These are phyloP conservation scores for Synodontis membranacea DNA, from an alignment of 2,113 vertebrate genomes.

Conservation along the genomic window DNA sequence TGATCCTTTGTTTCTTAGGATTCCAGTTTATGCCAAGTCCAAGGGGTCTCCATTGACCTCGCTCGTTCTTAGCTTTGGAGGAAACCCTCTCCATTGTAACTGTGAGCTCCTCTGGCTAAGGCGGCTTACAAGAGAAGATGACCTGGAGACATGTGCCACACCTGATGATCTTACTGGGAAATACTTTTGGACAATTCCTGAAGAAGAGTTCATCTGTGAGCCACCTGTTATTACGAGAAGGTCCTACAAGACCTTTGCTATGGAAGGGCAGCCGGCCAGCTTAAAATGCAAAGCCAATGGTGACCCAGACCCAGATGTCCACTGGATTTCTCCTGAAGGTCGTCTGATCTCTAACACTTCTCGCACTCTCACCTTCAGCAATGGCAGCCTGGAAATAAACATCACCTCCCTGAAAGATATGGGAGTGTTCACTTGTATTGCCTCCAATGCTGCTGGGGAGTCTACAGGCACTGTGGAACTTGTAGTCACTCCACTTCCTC, in stretches of 20 bases:
- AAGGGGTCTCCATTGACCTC: constrained; percentile 81
- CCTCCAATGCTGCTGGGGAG: constrained; percentile 91
- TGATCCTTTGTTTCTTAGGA: constrained; percentile 87
- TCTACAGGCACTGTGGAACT: constrained; percentile 86
- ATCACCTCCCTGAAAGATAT: constrained; percentile 73
- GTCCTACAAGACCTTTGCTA: constrained; percentile 69
- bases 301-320: constrained; percentile 88
- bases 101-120: constrained; percentile 92
- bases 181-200: constrained; percentile 93
- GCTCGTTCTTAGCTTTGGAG: constrained; percentile 87
- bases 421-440: constrained; percentile 89
- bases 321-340: constrained; percentile 91
- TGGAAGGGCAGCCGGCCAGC: constrained; percentile 78
- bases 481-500: constrained; percentile 74
- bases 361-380: constrained; percentile 80
- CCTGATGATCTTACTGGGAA: constrained; percentile 84
- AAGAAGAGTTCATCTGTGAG: constrained; percentile 94
- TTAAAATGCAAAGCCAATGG: constrained; percentile 93
- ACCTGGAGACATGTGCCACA: constrained; percentile 90
- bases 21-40: constrained; percentile 87
- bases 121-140: constrained; percentile 87
- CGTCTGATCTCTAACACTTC: constrained; percentile 86
- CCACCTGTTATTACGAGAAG: constrained; percentile 90
- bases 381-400: constrained; percentile 88
- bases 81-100: constrained; percentile 93